Base-by-base conservation (phyloP, 2,113 vertebrate genomes). In the Catharus minimus region DNA sequence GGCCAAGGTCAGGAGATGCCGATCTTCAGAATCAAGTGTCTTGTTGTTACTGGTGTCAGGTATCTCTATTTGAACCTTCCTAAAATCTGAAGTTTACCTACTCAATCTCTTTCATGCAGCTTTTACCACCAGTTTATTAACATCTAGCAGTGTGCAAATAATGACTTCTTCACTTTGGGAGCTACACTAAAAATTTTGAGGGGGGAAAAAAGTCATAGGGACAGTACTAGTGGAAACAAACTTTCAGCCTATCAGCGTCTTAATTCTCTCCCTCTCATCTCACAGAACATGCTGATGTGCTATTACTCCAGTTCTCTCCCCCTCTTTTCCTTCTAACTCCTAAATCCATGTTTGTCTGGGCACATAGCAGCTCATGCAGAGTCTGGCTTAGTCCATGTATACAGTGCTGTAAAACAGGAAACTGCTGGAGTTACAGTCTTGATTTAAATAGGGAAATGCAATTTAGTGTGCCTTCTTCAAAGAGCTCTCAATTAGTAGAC, bases 191-290 rank as follows among this genome's bases (percentile, higher is more conserved):
- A 72, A 82, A 78, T 62, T 11, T 15, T 9, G 6, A 33, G 8
- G 11, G 44, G 7, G 3, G 3, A 2, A 4, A 20, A 21, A 24
- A 1, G 8, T 47, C 15, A 22, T 13, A 5, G 43, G 32, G 36
- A 39, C 0, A 4, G 22, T n/a, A 76, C 16, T 36, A 47, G 22
- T 30, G 5, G 33, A 62, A 33, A 53, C 5, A 33, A 43, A 7
- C 41, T 88, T 86, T 77, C 28, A 46, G 10, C 6, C 28, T 39
- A 15, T 57, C 36, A 36, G 13, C 44, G 5, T 60, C 50, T 76
- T 65, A 73, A 49, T 71, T 66, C 9, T 76, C 28, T 79, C 39
- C n/a, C 21, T 53, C 39, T 72, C 15, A 44, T 77, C 43, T 77
- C 60, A 68, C 28, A 76, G n/a, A 80, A 44, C 33, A 50, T 57